phyloP scores from a whole-genome alignment of 2,113 vertebrate species.

The Petroica traversi region DNA sequence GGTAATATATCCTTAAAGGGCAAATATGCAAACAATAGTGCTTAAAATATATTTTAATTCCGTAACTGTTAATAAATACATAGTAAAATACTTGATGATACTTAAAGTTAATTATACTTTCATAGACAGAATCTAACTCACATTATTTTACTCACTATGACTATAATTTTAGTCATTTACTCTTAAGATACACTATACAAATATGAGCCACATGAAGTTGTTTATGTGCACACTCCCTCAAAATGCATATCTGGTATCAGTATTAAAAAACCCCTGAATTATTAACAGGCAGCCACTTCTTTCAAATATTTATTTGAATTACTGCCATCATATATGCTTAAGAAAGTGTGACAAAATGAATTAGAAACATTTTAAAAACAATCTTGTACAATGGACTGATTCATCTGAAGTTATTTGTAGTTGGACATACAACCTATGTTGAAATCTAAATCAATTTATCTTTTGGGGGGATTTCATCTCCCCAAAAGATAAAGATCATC shows the following conservation, averaged over 20 bases:
- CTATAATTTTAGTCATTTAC: neutral
- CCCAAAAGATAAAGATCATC: neutral
- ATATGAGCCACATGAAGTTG: neutral
- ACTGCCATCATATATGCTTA: neutral
- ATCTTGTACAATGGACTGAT: neutral
- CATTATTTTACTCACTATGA: neutral
- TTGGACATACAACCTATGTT: neutral
- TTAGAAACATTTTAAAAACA: neutral
- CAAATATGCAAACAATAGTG: neutral
- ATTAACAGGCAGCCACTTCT: neutral
- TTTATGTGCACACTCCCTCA: neutral
- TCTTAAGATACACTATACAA: neutral
- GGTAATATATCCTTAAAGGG: neutral
- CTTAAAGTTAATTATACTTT: neutral
- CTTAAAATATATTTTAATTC: slow-evolving; percentile 21
- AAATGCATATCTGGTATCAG: neutral
- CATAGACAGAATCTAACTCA: neutral
- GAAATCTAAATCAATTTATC: neutral
- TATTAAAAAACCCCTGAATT: neutral
- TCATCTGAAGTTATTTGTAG: neutral
- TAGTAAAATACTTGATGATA: neutral
- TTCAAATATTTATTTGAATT: neutral
- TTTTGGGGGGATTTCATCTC: neutral
- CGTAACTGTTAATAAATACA: neutral
- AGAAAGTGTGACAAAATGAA: neutral